phyloP scores from a whole-genome alignment of 2,888 invertebrate genomes.

The Leptopilina drosophilae region DNA sequence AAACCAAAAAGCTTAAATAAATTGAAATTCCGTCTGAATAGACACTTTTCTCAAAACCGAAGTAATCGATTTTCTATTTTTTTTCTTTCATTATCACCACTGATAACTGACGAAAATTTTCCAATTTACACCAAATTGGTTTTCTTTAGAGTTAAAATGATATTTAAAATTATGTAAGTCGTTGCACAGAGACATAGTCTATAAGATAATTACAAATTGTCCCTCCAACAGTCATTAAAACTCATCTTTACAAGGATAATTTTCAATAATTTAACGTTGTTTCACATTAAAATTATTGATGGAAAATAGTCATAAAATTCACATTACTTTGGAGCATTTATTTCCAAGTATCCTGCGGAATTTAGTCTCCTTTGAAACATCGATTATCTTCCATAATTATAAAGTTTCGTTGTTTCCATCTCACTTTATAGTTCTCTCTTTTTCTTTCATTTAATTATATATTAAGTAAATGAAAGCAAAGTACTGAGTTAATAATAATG shows the following conservation, averaged over 20 bases:
- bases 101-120: no score
- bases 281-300: slow-evolving; percentile 6
- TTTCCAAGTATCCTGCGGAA: not conserved
- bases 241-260: not conserved
- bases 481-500: not conserved
- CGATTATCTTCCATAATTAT: slow-evolving; percentile 2
- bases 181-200: no score
- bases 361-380: slow-evolving; percentile 27
- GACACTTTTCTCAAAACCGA: no score
- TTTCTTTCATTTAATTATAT: not conserved
- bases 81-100: no score
- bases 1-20: no score
- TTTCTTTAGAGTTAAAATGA: no score
- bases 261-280: slow-evolving; percentile 3
- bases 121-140: no score
- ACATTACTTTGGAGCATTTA: not conserved
- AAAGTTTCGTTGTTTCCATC: not conserved
- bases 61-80: no score
- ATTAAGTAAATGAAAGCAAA: slow-evolving; percentile 12
- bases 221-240: no score
- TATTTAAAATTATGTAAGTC: no score
- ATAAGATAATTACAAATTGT: no score
- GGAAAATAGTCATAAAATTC: not conserved
- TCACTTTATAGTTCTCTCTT: not conserved
- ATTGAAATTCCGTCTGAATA: no score